A percentile compares a stretch with the other conserved stretches of the same genome.
Evolutionary conservation across 2,888 invertebrate genomes (phyloP).

Genomic region (Agriopis marginaria): DNA sequence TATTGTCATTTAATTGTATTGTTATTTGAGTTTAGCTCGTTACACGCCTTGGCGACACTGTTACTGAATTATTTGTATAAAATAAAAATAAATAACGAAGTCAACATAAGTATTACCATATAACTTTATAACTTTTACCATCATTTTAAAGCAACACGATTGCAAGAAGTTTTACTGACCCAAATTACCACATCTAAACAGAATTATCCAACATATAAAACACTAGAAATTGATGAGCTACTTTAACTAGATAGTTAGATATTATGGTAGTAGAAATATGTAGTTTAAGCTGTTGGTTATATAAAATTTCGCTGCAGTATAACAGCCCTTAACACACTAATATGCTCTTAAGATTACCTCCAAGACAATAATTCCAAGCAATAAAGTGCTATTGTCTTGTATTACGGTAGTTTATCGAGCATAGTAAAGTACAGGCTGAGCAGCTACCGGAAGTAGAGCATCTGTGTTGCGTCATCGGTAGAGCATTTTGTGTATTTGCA

Average conservation of each 20-base stretch:
- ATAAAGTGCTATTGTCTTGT: slow-evolving; percentile 19
- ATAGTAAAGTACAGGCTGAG: slow-evolving; percentile 6
- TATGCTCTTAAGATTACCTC: not conserved
- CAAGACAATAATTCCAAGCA: slow-evolving; percentile 7
- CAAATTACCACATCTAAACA: not conserved
- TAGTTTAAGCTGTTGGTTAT: slow-evolving; percentile 3
- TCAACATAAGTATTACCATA: not conserved
- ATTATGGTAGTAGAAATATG: not conserved
- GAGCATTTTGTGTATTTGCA: not conserved
- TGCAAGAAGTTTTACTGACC: slow-evolving; percentile 1
- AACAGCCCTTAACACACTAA: slow-evolving; percentile 10
- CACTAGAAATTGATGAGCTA: slow-evolving; percentile 1
- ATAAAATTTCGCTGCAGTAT: slow-evolving; percentile 2
- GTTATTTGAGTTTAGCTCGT: too few species aligned
- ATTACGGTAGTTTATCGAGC: slow-evolving; percentile 27
- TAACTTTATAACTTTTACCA: not conserved
- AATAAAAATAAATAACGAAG: too few species aligned
- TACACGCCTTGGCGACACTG: too few species aligned
- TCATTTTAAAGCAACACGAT: not conserved
- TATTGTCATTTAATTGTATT: too few species aligned
- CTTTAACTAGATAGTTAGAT: not conserved
- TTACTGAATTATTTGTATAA: too few species aligned
- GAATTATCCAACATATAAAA: not conserved
- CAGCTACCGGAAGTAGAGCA: slow-evolving; percentile 19
- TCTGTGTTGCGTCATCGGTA: slow-evolving; percentile 5